Evolutionary conservation across 2,797 vertebrate species (phyloP).

Genomic region (Glyptemys insculpta): DNA sequence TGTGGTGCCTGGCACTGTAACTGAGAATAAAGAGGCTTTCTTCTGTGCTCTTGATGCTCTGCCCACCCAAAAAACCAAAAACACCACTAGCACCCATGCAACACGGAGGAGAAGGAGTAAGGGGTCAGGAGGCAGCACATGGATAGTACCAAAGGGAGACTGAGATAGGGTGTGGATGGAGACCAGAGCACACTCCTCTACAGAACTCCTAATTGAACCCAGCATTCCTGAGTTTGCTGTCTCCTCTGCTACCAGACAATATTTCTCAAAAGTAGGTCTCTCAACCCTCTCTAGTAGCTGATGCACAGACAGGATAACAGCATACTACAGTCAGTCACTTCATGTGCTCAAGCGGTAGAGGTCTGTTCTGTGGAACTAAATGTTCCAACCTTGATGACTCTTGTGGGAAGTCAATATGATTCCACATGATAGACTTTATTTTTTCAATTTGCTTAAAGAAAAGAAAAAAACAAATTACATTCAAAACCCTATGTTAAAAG

Average conservation of each 20-base stretch:
- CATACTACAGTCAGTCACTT: neutral
- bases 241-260: neutral
- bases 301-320: rapidly evolving
- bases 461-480: neutral
- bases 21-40: neutral
- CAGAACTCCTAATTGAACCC: too few species aligned
- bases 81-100: neutral
- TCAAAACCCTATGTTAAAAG: neutral
- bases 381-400: neutral
- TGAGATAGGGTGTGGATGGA: too few species aligned
- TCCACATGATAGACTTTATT: neutral
- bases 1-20: neutral
- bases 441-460: neutral
- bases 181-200: too few species aligned
- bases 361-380: neutral
- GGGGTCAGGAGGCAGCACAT: neutral
- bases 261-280: rapidly evolving
- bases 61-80: slow-evolving; percentile 4
- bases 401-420: neutral
- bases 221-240: too few species aligned
- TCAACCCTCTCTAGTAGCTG: neutral
- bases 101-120: too few species aligned
- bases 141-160: neutral
- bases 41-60: neutral
- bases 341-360: rapidly evolving